phyloP scores from a whole-genome alignment of 2,113 vertebrate species.

The Probosciger aterrimus region DNA sequence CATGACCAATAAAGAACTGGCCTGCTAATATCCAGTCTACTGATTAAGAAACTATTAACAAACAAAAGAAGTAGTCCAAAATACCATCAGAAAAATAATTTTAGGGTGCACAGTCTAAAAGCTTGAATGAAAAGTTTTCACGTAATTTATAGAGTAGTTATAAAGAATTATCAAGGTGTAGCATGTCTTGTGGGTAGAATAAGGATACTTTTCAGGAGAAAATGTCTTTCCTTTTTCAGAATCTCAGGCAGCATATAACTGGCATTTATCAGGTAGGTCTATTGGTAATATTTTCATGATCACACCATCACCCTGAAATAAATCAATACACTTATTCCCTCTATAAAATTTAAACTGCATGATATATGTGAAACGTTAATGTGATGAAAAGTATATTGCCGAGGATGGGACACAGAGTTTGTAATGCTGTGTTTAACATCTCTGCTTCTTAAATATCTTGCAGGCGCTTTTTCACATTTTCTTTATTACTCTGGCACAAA shows the following conservation, averaged over 20 bases:
- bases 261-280: not conserved
- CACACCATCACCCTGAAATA: not conserved
- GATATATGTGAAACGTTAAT: not conserved
- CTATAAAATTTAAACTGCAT: constrained; percentile 19
- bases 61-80: not conserved
- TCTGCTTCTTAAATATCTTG: not conserved
- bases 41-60: not conserved
- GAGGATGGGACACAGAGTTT: not conserved
- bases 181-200: not conserved
- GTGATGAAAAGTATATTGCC: not conserved
- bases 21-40: not conserved
- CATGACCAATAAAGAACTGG: not conserved
- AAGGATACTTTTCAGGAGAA: not conserved
- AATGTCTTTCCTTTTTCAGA: not conserved
- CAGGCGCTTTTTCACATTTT: not conserved
- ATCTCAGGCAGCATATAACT: not conserved
- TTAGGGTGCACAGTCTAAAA: rapidly evolving
- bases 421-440: constrained; percentile 19
- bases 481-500: not conserved
- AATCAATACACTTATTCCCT: not conserved
- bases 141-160: not conserved
- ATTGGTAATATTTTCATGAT: not conserved
- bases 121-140: not conserved
- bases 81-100: not conserved
- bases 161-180: not conserved